Evolutionary conservation across 1,140 invertebrate genomes (phyloP).

Genomic region (Vollenhovia emeryi): DNA sequence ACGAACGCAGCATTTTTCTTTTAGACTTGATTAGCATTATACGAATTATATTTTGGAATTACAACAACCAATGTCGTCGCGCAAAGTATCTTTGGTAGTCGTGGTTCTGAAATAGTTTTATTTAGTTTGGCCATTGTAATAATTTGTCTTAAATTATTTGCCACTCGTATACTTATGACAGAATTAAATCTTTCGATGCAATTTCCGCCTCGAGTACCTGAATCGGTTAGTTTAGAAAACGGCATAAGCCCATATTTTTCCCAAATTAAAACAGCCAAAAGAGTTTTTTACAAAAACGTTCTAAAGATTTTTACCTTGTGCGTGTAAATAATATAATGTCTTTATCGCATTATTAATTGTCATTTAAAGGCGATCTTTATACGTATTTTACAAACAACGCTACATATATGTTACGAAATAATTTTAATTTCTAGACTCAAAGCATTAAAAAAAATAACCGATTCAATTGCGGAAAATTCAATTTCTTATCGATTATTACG

Average conservation of each 20-base stretch:
- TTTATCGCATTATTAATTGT: background rate
- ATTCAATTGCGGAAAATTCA: background rate
- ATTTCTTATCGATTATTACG: slow-evolving; percentile 17
- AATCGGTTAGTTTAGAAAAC: background rate
- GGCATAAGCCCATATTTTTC: background rate
- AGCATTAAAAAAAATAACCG: background rate
- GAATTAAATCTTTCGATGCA: background rate
- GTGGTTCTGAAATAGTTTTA: background rate
- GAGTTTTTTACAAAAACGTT: background rate
- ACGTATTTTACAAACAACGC: background rate
- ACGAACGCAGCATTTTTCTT: background rate
- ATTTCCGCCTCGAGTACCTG: background rate
- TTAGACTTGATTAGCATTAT: background rate
- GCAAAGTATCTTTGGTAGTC: background rate
- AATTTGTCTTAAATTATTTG: background rate
- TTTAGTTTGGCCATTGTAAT: background rate
- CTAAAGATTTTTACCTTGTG: background rate
- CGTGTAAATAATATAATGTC: background rate
- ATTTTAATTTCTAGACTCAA: background rate
- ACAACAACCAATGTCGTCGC: background rate
- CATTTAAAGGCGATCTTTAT: background rate
- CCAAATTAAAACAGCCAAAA: background rate
- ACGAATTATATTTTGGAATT: background rate
- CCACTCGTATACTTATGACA: background rate
- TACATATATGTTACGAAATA: background rate